Evolutionary conservation across 2,888 invertebrate genomes (phyloP).

Genomic region (Arrhopalites spinosus): DNA sequence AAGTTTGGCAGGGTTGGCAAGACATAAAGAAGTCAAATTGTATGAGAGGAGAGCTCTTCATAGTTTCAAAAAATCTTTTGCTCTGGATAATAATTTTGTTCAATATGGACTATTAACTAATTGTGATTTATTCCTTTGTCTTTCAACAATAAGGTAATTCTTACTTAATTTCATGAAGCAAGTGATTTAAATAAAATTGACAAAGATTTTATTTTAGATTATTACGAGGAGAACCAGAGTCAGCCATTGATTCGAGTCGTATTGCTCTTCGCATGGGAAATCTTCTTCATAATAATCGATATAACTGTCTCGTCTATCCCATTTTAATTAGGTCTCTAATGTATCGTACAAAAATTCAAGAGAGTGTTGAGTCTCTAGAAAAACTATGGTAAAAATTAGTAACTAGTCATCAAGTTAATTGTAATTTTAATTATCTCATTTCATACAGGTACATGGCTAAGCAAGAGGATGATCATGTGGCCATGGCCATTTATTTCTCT

Average conservation of each 20-base stretch:
- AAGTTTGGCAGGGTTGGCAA: background rate
- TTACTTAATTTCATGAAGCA: background rate
- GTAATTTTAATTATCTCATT: no score
- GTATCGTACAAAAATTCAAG: background rate
- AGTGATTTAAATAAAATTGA: background rate
- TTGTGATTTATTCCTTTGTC: background rate
- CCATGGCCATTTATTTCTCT: background rate
- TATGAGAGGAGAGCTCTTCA: background rate
- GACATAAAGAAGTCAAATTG: background rate
- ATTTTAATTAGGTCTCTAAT: background rate
- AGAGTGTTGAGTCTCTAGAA: background rate
- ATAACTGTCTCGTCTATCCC: background rate
- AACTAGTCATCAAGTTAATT: no score
- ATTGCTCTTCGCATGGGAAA: background rate
- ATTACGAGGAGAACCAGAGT: background rate
- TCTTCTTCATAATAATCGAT: background rate
- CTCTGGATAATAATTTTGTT: background rate
- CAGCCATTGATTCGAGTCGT: background rate
- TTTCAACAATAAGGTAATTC: background rate
- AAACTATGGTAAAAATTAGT: background rate
- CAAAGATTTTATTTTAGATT: background rate
- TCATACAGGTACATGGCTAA: constrained; percentile 1
- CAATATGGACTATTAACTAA: background rate
- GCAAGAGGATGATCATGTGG: background rate
- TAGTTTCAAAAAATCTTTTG: background rate